These are phyloP conservation scores for Chymomyza caudatula DNA, from an alignment of 2,888 invertebrate genomes.

Conservation along the genomic window DNA sequence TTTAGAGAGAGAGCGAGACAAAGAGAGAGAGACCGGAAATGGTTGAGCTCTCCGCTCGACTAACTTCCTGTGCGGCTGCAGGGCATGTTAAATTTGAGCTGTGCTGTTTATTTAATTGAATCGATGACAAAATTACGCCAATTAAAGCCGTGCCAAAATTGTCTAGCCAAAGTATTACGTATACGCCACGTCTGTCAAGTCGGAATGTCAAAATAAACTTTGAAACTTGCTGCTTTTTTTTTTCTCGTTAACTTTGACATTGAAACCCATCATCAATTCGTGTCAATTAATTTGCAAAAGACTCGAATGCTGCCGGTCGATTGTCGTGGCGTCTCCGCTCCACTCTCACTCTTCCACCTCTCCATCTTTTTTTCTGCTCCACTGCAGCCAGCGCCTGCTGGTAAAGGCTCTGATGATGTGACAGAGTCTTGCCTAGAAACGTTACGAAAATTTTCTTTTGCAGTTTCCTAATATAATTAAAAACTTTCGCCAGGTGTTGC, in stretches of 20 bases:
- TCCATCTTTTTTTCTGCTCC: conserved; percentile 4
- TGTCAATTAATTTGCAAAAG: conserved; percentile 74
- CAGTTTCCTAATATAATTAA: conserved; percentile 75
- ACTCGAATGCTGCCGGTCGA: conserved; percentile 46
- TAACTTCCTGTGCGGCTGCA: neutral
- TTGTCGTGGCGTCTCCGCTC: neutral
- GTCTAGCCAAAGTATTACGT: conserved; percentile 57
- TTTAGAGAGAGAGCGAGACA: neutral
- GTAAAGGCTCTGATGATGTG: neutral
- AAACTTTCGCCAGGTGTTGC: conserved; percentile 75
- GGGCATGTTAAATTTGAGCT: conserved; percentile 35
- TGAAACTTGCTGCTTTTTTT: conserved; percentile 9
- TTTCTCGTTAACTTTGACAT: conserved; percentile 64
- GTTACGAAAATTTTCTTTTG: conserved; percentile 57
- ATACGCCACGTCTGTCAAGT: conserved; percentile 62
- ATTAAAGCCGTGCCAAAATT: conserved; percentile 67
- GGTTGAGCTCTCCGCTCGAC: neutral
- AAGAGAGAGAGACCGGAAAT: conserved; percentile 14
- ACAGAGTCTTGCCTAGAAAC: conserved; percentile 19
- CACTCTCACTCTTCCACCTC: conserved; percentile 19
- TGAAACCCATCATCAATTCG: conserved; percentile 73
- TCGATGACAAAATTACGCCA: conserved; percentile 71
- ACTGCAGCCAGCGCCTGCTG: neutral
- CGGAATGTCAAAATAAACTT: conserved; percentile 54
- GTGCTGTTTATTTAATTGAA: conserved; percentile 66